Percentiles rank a stretch among this genome's conserved stretches.
Evolutionary conservation across 2,113 vertebrate species (phyloP).

Genomic region (Globicephala melas): DNA sequence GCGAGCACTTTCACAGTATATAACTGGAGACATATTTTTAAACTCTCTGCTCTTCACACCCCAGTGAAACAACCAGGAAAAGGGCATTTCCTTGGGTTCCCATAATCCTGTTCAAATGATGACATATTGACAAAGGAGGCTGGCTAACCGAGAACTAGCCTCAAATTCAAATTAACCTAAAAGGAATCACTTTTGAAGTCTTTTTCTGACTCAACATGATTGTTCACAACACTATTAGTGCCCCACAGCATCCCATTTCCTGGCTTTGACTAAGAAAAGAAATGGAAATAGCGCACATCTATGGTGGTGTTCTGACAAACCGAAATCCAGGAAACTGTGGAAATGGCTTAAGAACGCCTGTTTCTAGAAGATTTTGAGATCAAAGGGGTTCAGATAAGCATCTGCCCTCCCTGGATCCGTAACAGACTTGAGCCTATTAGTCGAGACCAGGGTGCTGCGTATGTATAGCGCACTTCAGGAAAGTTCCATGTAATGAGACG

Average conservation of each 20-base stretch:
- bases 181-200: slow-evolving; percentile 46
- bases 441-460: not conserved
- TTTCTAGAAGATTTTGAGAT: slow-evolving; percentile 68
- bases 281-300: slow-evolving; percentile 9
- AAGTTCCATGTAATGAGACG: slow-evolving; percentile 49
- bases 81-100: not conserved
- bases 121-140: not conserved
- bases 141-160: not conserved
- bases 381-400: slow-evolving; percentile 70
- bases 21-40: not conserved
- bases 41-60: not conserved
- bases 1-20: not conserved
- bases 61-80: not conserved
- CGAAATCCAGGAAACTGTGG: slow-evolving; percentile 63
- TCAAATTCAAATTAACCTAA: not conserved
- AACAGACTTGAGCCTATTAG: slow-evolving; percentile 52
- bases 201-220: not conserved
- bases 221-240: slow-evolving; percentile 5
- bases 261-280: slow-evolving; percentile 53
- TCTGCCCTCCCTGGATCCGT: slow-evolving; percentile 48
- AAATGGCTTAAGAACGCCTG: slow-evolving; percentile 49
- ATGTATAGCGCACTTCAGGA: slow-evolving; percentile 58
- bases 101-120: not conserved
- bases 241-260: slow-evolving; percentile 11
- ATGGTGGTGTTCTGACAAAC: not conserved